Conservation (phyloP, 2,797 vertebrate genomes). For the Notamacropus eugenii region DNA sequence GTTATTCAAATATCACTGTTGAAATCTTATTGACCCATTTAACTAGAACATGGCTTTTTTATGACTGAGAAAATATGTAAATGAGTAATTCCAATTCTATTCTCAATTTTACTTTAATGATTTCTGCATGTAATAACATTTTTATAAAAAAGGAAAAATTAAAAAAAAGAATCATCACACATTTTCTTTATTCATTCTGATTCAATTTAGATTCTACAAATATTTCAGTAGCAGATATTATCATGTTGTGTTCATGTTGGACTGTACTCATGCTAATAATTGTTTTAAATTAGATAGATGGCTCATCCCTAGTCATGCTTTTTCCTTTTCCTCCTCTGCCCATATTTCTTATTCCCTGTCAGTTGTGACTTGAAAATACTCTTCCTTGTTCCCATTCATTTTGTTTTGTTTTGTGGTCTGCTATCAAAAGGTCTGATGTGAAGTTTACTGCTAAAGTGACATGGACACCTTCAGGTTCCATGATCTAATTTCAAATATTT, state of each 20-base stretch:
- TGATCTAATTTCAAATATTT: no score
- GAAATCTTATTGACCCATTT: slow-evolving; percentile 62
- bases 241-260: neutral
- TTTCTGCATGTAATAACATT: slow-evolving; percentile 29
- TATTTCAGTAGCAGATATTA: neutral
- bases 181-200: neutral
- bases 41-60: slow-evolving; percentile 52
- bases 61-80: slow-evolving; percentile 56
- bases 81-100: slow-evolving; percentile 65
- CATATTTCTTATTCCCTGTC: neutral
- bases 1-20: slow-evolving; percentile 54
- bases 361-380: no score
- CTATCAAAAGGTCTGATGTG: no score
- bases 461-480: no score
- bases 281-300: neutral
- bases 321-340: neutral
- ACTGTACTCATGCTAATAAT: neutral
- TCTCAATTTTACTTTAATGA: slow-evolving; percentile 35
- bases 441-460: no score
- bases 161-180: slow-evolving; percentile 45
- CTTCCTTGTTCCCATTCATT: no score
- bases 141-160: slow-evolving; percentile 13
- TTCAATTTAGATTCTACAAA: neutral
- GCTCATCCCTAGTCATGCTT: slow-evolving; percentile 11
- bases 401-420: no score